A percentile compares a stretch with the other conserved stretches of the same genome.
Evolutionary conservation across 2,113 vertebrate species (phyloP).

Genomic region (Neotoma lepida): DNA sequence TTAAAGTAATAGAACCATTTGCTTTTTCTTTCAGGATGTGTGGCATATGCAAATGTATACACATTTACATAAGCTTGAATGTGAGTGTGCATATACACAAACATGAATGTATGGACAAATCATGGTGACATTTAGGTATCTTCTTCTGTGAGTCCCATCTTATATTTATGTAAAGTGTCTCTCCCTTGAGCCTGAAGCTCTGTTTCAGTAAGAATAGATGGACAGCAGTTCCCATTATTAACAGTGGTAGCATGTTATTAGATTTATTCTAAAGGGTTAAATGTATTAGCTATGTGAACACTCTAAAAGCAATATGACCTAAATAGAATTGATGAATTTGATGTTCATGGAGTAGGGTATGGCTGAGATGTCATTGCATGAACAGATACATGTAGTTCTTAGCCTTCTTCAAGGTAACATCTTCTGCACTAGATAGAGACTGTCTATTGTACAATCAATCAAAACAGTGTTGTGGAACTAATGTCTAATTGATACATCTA

Average conservation of each 20-base stretch:
- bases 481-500: not conserved
- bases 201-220: not conserved
- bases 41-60: not conserved
- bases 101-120: not conserved
- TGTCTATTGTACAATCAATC: not conserved
- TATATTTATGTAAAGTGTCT: not conserved
- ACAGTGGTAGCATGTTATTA: accelerated
- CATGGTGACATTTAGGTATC: not conserved
- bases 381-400: not conserved
- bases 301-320: not conserved
- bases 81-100: not conserved
- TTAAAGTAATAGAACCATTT: not conserved
- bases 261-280: not conserved
- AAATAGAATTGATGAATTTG: not conserved
- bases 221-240: no score
- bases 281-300: no score
- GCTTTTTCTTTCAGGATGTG: not conserved
- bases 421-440: not conserved
- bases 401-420: accelerated
- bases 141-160: not conserved
- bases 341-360: not conserved
- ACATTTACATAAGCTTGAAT: not conserved
- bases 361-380: not conserved
- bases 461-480: not conserved
- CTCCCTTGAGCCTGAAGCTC: not conserved